Evolutionary conservation across 2,797 vertebrate genomes (phyloP).

Genomic region (Anguilla anguilla): DNA sequence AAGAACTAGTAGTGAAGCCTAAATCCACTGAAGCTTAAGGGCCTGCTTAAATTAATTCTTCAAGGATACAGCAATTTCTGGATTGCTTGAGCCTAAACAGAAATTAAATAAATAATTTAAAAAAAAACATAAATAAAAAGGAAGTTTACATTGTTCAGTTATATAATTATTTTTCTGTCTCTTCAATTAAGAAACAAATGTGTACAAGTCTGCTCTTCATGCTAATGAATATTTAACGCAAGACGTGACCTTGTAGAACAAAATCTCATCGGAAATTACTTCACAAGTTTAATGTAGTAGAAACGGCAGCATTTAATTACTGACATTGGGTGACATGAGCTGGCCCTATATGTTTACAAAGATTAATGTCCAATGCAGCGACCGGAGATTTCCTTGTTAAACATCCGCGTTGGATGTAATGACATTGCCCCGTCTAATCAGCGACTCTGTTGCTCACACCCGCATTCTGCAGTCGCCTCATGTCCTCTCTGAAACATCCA

Average conservation of each 20-base stretch:
- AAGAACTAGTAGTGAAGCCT: not conserved
- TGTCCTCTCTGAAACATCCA: not conserved
- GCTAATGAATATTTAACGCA: not conserved
- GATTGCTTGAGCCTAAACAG: not conserved
- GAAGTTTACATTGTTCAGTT: not conserved
- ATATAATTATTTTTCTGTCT: not conserved
- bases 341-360: conserved; percentile 33
- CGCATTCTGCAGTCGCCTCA: conserved; percentile 22
- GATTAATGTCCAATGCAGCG: conserved; percentile 23
- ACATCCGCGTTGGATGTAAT: conserved; percentile 30
- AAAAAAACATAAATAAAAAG: not conserved
- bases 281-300: conserved; percentile 31
- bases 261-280: conserved; percentile 19
- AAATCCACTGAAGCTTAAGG: not conserved
- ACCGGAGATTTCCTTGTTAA: conserved; percentile 29
- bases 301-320: conserved; percentile 35
- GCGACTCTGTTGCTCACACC: conserved; percentile 16
- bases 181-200: not conserved
- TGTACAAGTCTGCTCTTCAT: not conserved
- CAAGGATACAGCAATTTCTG: not conserved
- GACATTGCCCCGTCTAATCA: conserved; percentile 35
- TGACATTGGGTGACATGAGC: not conserved
- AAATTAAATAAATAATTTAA: not conserved
- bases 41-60: not conserved
- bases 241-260: not conserved